A percentile compares a stretch with the other conserved stretches of the same genome.
phyloP scores from a whole-genome alignment of 2,797 vertebrate species.

The Parotocinclus haroldoi region DNA sequence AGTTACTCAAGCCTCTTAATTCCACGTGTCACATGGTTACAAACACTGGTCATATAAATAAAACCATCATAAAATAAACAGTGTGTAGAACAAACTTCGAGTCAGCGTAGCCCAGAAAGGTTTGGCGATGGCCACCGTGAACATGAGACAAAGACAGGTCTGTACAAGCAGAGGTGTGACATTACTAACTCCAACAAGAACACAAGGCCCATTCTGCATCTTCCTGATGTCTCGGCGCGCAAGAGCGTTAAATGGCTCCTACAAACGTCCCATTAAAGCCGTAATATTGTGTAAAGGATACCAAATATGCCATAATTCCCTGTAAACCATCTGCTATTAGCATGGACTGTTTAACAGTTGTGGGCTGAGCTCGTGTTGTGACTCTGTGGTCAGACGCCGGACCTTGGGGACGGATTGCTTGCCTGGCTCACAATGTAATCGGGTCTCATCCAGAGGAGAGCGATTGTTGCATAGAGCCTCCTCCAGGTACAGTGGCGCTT shows the following conservation, averaged over 20 bases:
- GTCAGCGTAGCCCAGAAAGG: too few species aligned
- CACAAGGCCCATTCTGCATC: not conserved
- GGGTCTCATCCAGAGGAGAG: conserved; percentile 80
- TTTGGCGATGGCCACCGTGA: not conserved
- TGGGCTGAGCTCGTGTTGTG: conserved; percentile 58
- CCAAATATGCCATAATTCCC: conserved; percentile 32
- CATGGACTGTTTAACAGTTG: conserved; percentile 43
- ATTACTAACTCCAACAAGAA: not conserved
- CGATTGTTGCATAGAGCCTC: conserved; percentile 77
- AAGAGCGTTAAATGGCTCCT: conserved; percentile 1
- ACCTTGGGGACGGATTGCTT: conserved; percentile 71
- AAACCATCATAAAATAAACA: too few species aligned
- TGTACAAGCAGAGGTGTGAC: not conserved
- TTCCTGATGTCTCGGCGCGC: conserved; percentile 2
- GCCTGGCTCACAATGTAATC: conserved; percentile 72
- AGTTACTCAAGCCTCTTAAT: too few species aligned
- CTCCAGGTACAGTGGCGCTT: conserved; percentile 85
- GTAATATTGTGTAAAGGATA: conserved; percentile 28
- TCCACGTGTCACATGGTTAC: too few species aligned
- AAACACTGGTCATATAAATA: too few species aligned
- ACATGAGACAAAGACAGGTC: not conserved
- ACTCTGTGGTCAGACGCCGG: conserved; percentile 70
- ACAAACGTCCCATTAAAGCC: conserved; percentile 8
- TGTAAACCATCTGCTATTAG: conserved; percentile 46
- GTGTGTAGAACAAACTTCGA: conserved; percentile 4